phyloP scores from a whole-genome alignment of 2,888 invertebrate species.

The Alcis repandata region DNA sequence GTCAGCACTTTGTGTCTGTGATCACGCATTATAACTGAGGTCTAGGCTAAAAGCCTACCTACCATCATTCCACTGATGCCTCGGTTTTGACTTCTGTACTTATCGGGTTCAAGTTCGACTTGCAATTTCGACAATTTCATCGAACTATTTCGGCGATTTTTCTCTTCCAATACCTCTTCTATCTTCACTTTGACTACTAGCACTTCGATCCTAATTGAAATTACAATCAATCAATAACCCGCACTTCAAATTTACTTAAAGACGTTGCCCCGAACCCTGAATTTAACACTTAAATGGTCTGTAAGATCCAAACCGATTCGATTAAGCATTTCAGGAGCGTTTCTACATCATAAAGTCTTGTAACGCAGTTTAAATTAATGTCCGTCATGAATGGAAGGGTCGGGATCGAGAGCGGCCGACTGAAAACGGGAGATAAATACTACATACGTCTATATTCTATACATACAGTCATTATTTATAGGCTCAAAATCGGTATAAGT shows the following conservation, averaged over 20 bases:
- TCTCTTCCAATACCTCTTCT: no score
- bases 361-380: slow-evolving; percentile 23
- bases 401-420: neutral
- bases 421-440: neutral
- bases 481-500: neutral
- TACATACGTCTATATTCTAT: no score
- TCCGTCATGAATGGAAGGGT: slow-evolving; percentile 17
- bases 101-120: neutral
- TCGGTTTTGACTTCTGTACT: no score
- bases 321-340: slow-evolving; percentile 1
- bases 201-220: neutral
- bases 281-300: slow-evolving; percentile 14
- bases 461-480: neutral
- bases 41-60: no score
- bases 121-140: no score
- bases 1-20: no score
- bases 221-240: neutral
- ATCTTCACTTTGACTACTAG: no score
- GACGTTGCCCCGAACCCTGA: slow-evolving; percentile 4
- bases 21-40: no score
- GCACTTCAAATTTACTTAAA: neutral
- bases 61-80: no score
- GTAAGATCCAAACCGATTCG: slow-evolving; percentile 12
- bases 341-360: slow-evolving; percentile 25
- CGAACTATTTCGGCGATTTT: no score